Evolutionary conservation across 2,797 vertebrate genomes (phyloP).

Genomic region (Phalanger gymnotis): DNA sequence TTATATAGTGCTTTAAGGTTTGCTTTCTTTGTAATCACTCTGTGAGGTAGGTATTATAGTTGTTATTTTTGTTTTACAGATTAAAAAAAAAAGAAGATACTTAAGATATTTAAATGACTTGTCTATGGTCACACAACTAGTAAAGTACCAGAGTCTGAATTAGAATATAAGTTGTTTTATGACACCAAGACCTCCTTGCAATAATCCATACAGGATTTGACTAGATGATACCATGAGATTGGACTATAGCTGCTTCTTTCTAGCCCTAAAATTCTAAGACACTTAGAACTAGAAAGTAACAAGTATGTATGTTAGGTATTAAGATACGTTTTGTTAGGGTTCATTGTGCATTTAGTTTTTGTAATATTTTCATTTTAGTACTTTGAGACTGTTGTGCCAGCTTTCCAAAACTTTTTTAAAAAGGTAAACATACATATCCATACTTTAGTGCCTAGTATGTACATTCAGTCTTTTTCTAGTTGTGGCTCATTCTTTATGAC

Average conservation of each 20-base stretch:
- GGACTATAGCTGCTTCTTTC: neutral
- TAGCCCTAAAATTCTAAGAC: neutral
- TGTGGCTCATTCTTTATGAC: neutral
- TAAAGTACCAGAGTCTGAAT: neutral
- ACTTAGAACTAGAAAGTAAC: neutral
- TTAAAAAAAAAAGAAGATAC: neutral
- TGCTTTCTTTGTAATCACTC: neutral
- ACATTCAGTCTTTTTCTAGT: neutral
- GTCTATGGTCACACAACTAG: neutral
- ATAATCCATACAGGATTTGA: neutral
- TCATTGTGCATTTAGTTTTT: neutral
- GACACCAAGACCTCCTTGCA: neutral
- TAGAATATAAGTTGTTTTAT: neutral
- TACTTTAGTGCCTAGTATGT: neutral
- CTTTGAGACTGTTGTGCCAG: neutral
- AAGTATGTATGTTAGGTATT: neutral
- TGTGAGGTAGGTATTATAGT: neutral
- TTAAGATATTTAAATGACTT: neutral
- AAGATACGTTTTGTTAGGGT: neutral
- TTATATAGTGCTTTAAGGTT: neutral
- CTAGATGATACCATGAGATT: neutral
- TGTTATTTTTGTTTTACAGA: neutral
- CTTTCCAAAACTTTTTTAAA: neutral
- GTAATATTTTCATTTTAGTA: neutral
- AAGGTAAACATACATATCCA: neutral